phyloP scores from a whole-genome alignment of 2,888 invertebrate genomes.

The Agonum fuliginosum region DNA sequence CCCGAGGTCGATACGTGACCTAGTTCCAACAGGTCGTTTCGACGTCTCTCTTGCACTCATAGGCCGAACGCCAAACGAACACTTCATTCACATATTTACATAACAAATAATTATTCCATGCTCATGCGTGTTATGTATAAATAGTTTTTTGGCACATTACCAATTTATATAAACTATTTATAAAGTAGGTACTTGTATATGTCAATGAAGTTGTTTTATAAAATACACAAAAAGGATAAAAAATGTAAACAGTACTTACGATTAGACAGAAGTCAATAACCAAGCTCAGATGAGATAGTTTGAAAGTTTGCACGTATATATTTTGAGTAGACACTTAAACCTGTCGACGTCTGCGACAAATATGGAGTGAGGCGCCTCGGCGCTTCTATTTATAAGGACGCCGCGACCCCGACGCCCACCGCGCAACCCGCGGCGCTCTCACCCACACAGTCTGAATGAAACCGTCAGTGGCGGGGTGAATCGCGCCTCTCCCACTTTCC shows the following conservation, averaged over 20 bases:
- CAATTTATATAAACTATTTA: not conserved
- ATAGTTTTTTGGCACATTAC: too few species aligned
- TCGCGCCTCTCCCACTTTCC: conserved; percentile 52
- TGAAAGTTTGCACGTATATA: conserved; percentile 5
- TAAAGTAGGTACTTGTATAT: not conserved
- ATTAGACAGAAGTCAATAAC: conserved; percentile 1
- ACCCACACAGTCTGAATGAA: conserved; percentile 85
- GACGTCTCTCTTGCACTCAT: conserved; percentile 33
- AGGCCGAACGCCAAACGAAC: not conserved
- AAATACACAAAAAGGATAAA: conserved; percentile 69
- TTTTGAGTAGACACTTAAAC: conserved; percentile 14
- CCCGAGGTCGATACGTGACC: conserved; percentile 62
- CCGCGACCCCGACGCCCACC: conserved; percentile 71
- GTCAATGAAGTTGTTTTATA: not conserved
- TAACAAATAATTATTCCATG: not conserved
- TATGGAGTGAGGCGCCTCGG: conserved; percentile 66
- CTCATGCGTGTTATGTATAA: too few species aligned
- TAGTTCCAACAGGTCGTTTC: conserved; percentile 64
- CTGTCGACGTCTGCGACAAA: conserved; percentile 12
- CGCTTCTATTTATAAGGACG: conserved; percentile 64
- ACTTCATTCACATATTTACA: conserved; percentile 50
- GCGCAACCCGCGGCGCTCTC: conserved; percentile 74
- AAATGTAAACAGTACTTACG: conserved; percentile 36
- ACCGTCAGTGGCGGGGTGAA: conserved; percentile 69
- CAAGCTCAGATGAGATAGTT: not conserved